These are phyloP conservation scores for Cryptus armator DNA, from an alignment of 2,888 invertebrate species.

Conservation along the genomic window DNA sequence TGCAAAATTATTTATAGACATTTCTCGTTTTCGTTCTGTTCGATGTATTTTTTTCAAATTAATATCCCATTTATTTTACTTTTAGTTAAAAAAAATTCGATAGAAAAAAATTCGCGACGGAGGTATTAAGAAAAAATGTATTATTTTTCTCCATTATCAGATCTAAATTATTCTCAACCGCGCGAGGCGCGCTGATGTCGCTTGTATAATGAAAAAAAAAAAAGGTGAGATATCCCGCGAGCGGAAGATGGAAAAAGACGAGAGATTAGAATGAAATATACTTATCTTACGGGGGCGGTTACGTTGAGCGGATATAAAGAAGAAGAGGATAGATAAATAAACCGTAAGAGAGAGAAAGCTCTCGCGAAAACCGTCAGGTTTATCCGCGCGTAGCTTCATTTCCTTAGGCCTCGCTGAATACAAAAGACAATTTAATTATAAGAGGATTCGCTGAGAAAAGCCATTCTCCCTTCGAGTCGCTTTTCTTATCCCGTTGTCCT, in stretches of 20 bases:
- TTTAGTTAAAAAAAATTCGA: background rate
- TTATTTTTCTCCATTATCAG: background rate
- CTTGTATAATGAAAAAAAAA: background rate
- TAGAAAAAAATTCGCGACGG: background rate
- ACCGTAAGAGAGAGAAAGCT: conserved; percentile 29
- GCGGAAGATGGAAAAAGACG: background rate
- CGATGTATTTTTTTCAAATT: too few relatives aligned
- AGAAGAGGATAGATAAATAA: conserved; percentile 28
- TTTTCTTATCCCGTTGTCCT: background rate
- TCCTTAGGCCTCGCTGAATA: conserved; percentile 77
- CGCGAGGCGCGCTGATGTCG: background rate
- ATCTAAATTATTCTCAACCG: background rate
- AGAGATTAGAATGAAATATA: conserved; percentile 44
- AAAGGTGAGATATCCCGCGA: background rate
- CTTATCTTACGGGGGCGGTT: conserved; percentile 23
- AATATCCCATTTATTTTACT: too few relatives aligned
- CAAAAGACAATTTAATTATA: conserved; percentile 82
- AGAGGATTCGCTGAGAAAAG: conserved; percentile 76
- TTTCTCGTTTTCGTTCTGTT: too few relatives aligned
- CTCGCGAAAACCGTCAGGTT: conserved; percentile 70
- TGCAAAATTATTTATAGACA: too few relatives aligned
- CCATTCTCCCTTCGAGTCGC: conserved; percentile 44
- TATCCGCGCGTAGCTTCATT: conserved; percentile 77
- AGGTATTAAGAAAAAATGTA: background rate
- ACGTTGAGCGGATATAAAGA: conserved; percentile 46